Conservation (phyloP, 1,140 invertebrate species). For the Tenebrio molitor region DNA sequence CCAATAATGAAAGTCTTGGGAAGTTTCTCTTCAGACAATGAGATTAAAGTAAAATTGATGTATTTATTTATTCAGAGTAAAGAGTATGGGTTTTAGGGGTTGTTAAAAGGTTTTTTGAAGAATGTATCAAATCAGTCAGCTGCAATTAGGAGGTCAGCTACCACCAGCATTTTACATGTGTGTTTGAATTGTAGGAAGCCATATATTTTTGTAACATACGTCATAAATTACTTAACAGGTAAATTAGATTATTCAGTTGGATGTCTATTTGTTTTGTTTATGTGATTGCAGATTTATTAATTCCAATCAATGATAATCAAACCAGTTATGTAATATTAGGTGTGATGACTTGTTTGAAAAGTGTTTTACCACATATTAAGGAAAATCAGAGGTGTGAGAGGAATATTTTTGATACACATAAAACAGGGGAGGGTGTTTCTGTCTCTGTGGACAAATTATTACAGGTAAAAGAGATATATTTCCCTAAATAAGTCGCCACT, state of each 20-base stretch:
- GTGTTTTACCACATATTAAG: constrained; percentile 72
- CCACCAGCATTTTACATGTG: constrained; percentile 60
- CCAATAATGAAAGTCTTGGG: constrained; percentile 81
- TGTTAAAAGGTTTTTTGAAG: constrained; percentile 62
- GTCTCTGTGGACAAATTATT: constrained; percentile 54
- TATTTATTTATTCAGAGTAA: not conserved
- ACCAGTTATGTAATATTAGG: constrained; percentile 71
- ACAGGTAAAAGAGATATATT: constrained; percentile 54
- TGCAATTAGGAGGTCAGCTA: constrained; percentile 61
- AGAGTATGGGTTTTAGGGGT: constrained; percentile 52
- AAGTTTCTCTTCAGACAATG: constrained; percentile 80
- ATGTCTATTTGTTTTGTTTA: no score
- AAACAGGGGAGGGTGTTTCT: constrained; percentile 41
- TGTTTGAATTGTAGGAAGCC: constrained; percentile 63
- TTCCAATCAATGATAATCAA: constrained; percentile 67
- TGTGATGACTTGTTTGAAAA: constrained; percentile 74
- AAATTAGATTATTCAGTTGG: no score
- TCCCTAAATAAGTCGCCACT: no score
- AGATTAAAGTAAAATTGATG: constrained; percentile 75
- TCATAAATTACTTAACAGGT: constrained; percentile 63
- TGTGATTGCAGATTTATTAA: constrained; percentile 63
- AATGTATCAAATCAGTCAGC: constrained; percentile 62
- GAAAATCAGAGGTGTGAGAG: not conserved
- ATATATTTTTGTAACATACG: constrained; percentile 60
- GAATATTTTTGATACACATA: constrained; percentile 49